phyloP scores from a whole-genome alignment of 2,888 invertebrate genomes.

The Gnatocerus cornutus region DNA sequence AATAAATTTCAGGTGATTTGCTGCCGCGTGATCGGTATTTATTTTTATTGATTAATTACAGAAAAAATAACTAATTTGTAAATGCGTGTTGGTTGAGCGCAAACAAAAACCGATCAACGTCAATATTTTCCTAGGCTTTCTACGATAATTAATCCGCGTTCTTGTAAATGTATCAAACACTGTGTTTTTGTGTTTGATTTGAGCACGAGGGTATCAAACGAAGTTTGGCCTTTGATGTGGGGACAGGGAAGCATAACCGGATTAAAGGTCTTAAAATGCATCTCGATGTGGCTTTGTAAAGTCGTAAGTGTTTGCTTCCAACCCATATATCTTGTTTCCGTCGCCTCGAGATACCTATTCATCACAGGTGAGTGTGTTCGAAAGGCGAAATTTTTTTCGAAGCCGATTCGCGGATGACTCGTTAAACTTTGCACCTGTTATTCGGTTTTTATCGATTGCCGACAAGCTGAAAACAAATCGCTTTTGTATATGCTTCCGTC shows the following conservation, averaged over 20 bases:
- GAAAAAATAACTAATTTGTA: conserved; percentile 8
- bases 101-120: conserved; percentile 12
- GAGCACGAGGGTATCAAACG: neutral
- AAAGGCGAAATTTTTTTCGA: conserved; percentile 4
- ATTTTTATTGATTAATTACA: too few relatives aligned
- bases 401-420: conserved; percentile 19
- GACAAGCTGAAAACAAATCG: conserved; percentile 28
- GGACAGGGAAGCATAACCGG: conserved; percentile 9
- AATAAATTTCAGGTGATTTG: too few relatives aligned
- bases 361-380: conserved; percentile 22
- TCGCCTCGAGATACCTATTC: conserved; percentile 26
- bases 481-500: conserved; percentile 19
- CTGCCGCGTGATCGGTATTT: too few relatives aligned
- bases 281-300: conserved; percentile 36
- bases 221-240: too few relatives aligned
- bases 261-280: conserved; percentile 33
- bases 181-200: conserved; percentile 5
- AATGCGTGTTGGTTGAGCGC: neutral
- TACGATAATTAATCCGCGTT: neutral
- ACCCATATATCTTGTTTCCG: conserved; percentile 34
- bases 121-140: neutral
- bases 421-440: conserved; percentile 41
- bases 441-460: conserved; percentile 30
- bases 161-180: neutral
- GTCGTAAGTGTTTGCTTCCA: conserved; percentile 41